Base-by-base conservation (phyloP, 2,888 invertebrate genomes). In the Callosobruchus maculatus region DNA sequence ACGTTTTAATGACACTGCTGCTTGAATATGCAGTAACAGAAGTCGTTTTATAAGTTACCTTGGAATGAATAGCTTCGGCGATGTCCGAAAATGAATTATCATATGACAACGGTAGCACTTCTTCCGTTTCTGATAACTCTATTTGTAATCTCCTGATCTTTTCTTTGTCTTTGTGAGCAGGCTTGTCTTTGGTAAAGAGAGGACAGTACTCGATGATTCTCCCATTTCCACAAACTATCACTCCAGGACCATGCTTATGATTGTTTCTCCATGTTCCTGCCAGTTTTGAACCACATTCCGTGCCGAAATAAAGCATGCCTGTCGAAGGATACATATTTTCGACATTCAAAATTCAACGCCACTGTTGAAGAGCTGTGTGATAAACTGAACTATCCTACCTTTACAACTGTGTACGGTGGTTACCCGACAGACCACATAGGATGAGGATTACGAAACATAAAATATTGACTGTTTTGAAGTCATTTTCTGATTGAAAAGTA, bases 211-310 rank as follows among this genome's bases (percentile, higher is more conserved):
- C 85, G 0, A 90, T 81, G 70, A 88, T 86, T 7, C 87, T 82
- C 20, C 92, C 92, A 80, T 89, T 90, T 72, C 90, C 91, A 21
- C 91, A 90, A 72, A 89, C 84, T 75, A 90, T 84, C 74, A 86
- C 86, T 0, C 91, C 91, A 0, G 83, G 80, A 0, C 92, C 92
- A 76, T 91, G 88, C 81, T 92, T 92, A 77, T 87, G 87, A 82
- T 91, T 89, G 69, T 88, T 82, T 78, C 86, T 86, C 85, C 90
- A 91, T 31, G 88, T 85, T 31, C 92, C 92, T 77, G 88, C 89
- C 78, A 90, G 89, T 81, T 87, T 88, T 0, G 90, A 88, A 0
- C 91, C 91, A 70, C 89, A 85, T 0, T 88, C 88, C 3, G 88
- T 85, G 2, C 91, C 91, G 69, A 91, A 86, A 79, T 88, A 82